Percentiles rank a stretch among this genome's conserved stretches.
Conservation (phyloP, 23 tunicate species). For the Diplosoma virens region DNA sequence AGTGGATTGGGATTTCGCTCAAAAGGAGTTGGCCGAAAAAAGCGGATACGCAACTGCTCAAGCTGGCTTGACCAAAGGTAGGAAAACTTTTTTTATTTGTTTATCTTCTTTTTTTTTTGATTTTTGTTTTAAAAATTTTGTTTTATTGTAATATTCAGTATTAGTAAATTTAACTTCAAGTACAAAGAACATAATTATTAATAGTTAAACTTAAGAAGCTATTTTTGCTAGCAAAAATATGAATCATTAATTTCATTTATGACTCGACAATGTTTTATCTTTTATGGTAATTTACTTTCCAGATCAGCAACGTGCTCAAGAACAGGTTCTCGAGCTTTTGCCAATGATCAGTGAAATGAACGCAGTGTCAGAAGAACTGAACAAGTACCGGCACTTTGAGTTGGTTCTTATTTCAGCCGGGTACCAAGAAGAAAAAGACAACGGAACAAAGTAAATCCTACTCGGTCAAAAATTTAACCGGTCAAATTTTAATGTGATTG, state of each 20-base stretch:
- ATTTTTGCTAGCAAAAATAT: too few relatives aligned
- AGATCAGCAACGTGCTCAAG: constrained; percentile 96
- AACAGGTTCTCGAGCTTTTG: constrained; percentile 90
- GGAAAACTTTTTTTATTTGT: background rate
- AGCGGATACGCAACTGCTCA: constrained; percentile 85
- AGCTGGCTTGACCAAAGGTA: constrained; percentile 91
- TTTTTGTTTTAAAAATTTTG: too few relatives aligned
- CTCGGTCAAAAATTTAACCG: too few relatives aligned
- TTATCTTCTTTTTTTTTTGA: too few relatives aligned
- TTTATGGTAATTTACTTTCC: too few relatives aligned
- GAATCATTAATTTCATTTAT: too few relatives aligned
- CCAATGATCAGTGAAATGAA: constrained; percentile 96
- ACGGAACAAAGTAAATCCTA: constrained; percentile 72
- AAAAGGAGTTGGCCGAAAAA: constrained; percentile 98
- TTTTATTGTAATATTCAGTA: too few relatives aligned
- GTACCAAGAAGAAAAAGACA: constrained; percentile 73
- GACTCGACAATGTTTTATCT: too few relatives aligned
- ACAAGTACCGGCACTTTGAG: constrained; percentile 94
- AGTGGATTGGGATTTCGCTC: constrained; percentile 98
- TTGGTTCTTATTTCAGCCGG: constrained; percentile 82
- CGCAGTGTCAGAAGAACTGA: constrained; percentile 97
- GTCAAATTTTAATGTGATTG: too few relatives aligned
- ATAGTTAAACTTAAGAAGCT: too few relatives aligned
- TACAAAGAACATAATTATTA: too few relatives aligned
- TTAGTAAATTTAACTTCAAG: too few relatives aligned